A percentile compares a stretch with the other conserved stretches of the same genome.
Evolutionary conservation across 2,888 invertebrate genomes (phyloP).

Genomic region (Leptopterna dolabrata): DNA sequence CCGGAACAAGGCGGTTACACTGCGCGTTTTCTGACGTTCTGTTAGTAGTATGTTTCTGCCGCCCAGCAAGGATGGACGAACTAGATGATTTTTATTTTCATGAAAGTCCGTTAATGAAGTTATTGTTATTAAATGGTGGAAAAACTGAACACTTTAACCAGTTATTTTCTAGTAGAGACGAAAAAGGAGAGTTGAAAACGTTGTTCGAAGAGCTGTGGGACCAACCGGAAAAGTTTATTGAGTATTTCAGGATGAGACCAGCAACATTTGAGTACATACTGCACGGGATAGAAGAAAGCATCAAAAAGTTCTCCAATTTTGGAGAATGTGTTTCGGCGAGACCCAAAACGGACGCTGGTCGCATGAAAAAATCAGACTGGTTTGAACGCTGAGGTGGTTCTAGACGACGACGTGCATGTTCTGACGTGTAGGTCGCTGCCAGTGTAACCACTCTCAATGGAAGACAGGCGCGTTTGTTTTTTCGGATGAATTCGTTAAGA

Average conservation of each 20-base stretch:
- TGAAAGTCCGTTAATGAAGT: background rate
- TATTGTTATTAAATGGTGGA: background rate
- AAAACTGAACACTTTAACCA: background rate
- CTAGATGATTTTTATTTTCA: too few relatives aligned
- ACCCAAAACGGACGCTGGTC: background rate
- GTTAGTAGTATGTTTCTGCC: too few relatives aligned
- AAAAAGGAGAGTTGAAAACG: background rate
- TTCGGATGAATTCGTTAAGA: too few relatives aligned
- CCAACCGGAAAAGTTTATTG: background rate
- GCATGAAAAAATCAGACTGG: background rate
- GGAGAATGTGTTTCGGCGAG: background rate
- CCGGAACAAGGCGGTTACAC: too few relatives aligned
- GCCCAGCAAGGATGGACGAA: too few relatives aligned
- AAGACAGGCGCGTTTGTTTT: too few relatives aligned
- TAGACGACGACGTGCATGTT: background rate
- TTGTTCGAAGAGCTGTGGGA: background rate
- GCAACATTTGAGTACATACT: background rate
- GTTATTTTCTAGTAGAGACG: background rate
- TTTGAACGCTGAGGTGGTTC: background rate
- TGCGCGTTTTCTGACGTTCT: too few relatives aligned
- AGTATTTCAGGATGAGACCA: background rate
- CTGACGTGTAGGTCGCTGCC: background rate
- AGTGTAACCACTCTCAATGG: background rate
- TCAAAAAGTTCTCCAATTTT: conserved; percentile 1
- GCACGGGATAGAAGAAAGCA: background rate